These are phyloP conservation scores for Luperina testacea DNA, from an alignment of 2,888 invertebrate genomes.

Conservation along the genomic window DNA sequence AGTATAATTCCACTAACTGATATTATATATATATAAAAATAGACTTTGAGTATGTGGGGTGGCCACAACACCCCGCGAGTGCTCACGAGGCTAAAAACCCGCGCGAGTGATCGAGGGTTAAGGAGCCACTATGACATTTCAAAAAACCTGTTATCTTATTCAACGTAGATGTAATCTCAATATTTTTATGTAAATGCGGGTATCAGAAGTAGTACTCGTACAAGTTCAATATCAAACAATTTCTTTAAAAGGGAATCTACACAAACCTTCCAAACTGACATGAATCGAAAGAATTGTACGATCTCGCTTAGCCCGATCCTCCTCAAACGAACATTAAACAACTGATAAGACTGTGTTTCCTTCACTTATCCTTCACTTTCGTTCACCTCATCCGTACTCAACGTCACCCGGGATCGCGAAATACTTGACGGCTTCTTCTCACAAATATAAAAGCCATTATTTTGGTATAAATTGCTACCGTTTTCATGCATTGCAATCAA, in stretches of 20 bases:
- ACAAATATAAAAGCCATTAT: not conserved
- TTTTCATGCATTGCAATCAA: slow-evolving; percentile 18
- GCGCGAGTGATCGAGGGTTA: too few relatives aligned
- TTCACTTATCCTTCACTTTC: slow-evolving; percentile 11
- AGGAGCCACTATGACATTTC: not conserved
- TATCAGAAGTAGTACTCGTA: not conserved
- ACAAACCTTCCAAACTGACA: not conserved
- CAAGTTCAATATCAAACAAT: not conserved
- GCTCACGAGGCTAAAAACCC: too few relatives aligned
- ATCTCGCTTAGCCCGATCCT: not conserved
- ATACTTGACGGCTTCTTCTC: not conserved
- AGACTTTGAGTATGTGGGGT: too few relatives aligned
- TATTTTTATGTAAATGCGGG: not conserved
- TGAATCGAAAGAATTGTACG: not conserved
- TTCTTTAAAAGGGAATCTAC: not conserved
- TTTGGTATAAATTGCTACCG: slow-evolving; percentile 1
- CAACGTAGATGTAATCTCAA: not conserved
- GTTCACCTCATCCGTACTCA: slow-evolving; percentile 28
- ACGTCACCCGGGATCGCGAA: slow-evolving; percentile 2
- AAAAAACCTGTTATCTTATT: not conserved
- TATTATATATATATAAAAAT: too few relatives aligned
- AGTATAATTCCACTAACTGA: too few relatives aligned
- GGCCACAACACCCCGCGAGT: too few relatives aligned
- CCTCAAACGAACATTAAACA: slow-evolving; percentile 13
- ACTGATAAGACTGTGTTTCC: slow-evolving; percentile 9